phyloP scores from a whole-genome alignment of 2,113 vertebrate genomes.

The Burhinus bistriatus region DNA sequence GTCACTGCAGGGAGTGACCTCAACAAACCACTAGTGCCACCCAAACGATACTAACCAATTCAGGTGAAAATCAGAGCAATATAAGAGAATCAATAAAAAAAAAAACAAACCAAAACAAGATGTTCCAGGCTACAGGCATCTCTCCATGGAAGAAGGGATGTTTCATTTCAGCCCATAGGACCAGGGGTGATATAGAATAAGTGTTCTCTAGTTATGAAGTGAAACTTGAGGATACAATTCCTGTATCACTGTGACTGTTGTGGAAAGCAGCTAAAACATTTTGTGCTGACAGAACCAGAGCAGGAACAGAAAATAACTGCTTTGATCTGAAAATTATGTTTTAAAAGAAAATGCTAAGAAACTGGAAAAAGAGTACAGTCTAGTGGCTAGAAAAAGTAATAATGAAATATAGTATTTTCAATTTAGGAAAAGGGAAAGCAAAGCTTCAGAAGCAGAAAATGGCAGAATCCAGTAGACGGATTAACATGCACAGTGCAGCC shows the following conservation, averaged over 20 bases:
- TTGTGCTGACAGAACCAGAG: background rate
- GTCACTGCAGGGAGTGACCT: background rate
- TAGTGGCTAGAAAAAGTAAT: background rate
- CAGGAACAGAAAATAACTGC: background rate
- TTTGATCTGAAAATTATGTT: background rate
- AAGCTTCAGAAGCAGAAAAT: background rate
- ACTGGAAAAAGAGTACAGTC: background rate
- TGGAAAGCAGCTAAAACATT: background rate
- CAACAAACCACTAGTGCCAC: rapidly evolving
- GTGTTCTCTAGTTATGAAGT: background rate
- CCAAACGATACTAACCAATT: background rate
- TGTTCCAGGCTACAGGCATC: background rate
- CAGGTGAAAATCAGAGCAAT: background rate
- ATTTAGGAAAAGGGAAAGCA: background rate
- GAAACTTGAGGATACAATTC: background rate
- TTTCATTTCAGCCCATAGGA: background rate
- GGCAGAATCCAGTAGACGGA: background rate
- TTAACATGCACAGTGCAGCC: background rate
- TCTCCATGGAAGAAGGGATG: background rate
- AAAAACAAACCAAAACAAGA: too few species aligned
- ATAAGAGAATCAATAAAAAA: background rate
- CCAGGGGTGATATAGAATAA: background rate
- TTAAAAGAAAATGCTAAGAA: background rate
- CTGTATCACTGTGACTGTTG: background rate
- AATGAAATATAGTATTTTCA: background rate